phyloP scores from a whole-genome alignment of 2,113 vertebrate species.

The Promerops cafer region DNA sequence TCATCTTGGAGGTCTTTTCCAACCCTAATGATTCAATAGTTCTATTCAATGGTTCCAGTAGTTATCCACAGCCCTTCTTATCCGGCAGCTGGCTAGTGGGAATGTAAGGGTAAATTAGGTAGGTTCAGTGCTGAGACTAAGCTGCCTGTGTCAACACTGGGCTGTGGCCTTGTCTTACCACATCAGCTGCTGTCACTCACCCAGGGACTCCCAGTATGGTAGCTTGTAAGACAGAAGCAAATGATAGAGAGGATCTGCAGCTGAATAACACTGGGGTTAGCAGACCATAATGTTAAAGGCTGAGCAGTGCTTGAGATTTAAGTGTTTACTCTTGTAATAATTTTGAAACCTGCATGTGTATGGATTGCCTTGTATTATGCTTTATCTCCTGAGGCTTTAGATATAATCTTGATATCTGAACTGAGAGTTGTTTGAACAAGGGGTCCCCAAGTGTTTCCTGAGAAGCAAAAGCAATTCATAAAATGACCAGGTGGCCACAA shows the following conservation, averaged over 20 bases:
- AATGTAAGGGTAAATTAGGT: background rate
- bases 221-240: background rate
- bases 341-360: background rate
- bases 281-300: background rate
- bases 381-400: background rate
- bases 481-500: background rate
- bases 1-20: background rate
- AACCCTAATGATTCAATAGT: background rate
- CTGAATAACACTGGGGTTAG: background rate
- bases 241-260: background rate
- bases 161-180: background rate
- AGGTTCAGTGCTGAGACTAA: background rate
- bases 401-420: background rate
- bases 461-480: background rate
- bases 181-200: background rate
- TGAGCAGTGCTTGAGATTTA: background rate
- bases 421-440: background rate
- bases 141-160: rapidly evolving
- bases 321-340: background rate
- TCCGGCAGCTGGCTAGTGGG: background rate
- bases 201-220: background rate
- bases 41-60: background rate
- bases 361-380: background rate
- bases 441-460: background rate
- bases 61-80: background rate